Conservation (phyloP, 1,140 invertebrate species). For the Cotesia vestalis region DNA sequence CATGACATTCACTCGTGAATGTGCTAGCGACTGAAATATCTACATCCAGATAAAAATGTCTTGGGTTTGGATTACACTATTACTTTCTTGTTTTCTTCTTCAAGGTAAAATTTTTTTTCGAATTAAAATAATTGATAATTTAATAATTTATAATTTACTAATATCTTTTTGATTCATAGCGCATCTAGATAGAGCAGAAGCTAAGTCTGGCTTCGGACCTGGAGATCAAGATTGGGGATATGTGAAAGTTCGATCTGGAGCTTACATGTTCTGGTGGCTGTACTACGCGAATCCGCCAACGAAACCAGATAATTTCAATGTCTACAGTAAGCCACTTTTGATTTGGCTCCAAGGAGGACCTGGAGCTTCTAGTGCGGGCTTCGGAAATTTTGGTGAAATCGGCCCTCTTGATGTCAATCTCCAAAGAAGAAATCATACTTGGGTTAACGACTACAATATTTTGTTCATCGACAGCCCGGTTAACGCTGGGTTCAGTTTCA, state of each 20-base stretch:
- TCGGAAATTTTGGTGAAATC: slow-evolving; percentile 81
- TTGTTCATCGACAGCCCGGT: slow-evolving; percentile 90
- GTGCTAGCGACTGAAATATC: too few relatives aligned
- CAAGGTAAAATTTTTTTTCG: too few relatives aligned
- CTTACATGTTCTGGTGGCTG: slow-evolving; percentile 86
- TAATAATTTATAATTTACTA: too few relatives aligned
- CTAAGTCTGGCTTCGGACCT: slow-evolving; percentile 64
- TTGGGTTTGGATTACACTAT: too few relatives aligned
- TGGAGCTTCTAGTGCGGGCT: slow-evolving; percentile 78
- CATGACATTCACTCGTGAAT: too few relatives aligned
- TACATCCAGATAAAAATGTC: too few relatives aligned
- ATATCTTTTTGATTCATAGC: too few relatives aligned
- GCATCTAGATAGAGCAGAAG: slow-evolving; percentile 33
- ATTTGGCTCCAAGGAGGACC: slow-evolving; percentile 84
- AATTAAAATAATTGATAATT: too few relatives aligned
- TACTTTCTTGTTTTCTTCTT: too few relatives aligned
- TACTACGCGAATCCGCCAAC: slow-evolving; percentile 66
- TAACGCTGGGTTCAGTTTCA: slow-evolving; percentile 86
- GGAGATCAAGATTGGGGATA: slow-evolving; percentile 76
- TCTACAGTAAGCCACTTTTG: slow-evolving; percentile 74
- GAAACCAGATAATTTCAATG: slow-evolving; percentile 37
- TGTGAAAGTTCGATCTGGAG: slow-evolving; percentile 73
- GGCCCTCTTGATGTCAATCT: slow-evolving; percentile 76
- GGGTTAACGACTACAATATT: slow-evolving; percentile 83
- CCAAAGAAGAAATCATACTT: slow-evolving; percentile 74